Conservation (phyloP, 2,797 vertebrate genomes). For the Hoplostethus mediterraneus region DNA sequence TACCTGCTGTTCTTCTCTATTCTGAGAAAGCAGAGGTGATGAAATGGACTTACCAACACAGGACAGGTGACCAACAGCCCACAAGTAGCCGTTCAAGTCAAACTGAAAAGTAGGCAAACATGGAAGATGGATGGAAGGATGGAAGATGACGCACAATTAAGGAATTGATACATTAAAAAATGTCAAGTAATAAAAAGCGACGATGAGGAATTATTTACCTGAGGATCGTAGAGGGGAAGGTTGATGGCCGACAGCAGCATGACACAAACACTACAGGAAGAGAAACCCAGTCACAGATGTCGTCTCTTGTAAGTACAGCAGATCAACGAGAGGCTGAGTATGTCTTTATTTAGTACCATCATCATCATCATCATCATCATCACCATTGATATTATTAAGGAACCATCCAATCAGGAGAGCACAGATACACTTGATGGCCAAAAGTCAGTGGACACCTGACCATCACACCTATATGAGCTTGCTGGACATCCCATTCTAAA, state of each 20-base stretch:
- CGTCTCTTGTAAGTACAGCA: background rate
- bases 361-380: too few relatives aligned
- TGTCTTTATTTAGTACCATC: too few relatives aligned
- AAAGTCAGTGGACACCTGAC: too few relatives aligned
- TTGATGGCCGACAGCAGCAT: conserved; percentile 85
- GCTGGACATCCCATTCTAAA: too few relatives aligned
- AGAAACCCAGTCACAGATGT: background rate
- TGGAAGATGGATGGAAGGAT: fast-evolving
- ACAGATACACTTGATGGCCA: too few relatives aligned
- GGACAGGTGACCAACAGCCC: conserved; percentile 89
- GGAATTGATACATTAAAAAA: background rate
- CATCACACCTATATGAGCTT: too few relatives aligned
- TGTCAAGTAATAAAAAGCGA: background rate
- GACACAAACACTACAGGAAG: conserved; percentile 68
- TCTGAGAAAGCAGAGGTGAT: too few relatives aligned
- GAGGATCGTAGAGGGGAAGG: conserved; percentile 87
- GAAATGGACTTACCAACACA: conserved; percentile 89
- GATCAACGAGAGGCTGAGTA: too few relatives aligned
- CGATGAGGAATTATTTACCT: conserved; percentile 80
- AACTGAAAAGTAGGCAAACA: conserved; percentile 82
- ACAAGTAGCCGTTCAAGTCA: conserved; percentile 89
- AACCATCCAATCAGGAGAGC: too few relatives aligned
- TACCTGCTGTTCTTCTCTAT: too few relatives aligned
- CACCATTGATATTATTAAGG: too few relatives aligned
- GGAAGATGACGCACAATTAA: background rate